These are phyloP conservation scores for Zaprionus bogoriensis DNA, from an alignment of 2,888 invertebrate species.

Conservation along the genomic window DNA sequence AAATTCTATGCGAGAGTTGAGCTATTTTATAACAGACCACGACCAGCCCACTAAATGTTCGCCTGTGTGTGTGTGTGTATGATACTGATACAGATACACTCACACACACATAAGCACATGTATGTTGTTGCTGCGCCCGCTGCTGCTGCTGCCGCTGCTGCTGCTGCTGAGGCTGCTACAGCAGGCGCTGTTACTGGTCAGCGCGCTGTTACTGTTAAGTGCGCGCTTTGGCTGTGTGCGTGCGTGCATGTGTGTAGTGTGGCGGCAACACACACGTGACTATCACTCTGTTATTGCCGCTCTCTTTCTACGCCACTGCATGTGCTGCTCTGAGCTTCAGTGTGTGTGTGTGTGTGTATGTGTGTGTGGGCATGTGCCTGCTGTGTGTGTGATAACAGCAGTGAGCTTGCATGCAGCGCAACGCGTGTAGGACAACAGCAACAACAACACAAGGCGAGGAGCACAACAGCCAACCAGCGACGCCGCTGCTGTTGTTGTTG, in stretches of 20 bases:
- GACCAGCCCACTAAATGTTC: slow-evolving; percentile 43
- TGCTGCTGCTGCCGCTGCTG: slow-evolving; percentile 12
- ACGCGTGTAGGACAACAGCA: slow-evolving; percentile 17
- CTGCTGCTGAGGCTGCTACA: slow-evolving; percentile 1
- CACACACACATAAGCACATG: not conserved
- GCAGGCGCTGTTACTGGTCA: slow-evolving; percentile 19
- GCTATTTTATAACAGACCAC: slow-evolving; percentile 68
- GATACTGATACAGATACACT: slow-evolving; percentile 1
- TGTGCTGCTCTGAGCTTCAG: not conserved
- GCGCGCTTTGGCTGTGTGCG: slow-evolving; percentile 4
- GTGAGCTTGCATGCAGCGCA: slow-evolving; percentile 28
- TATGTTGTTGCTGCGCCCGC: slow-evolving; percentile 11
- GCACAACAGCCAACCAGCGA: slow-evolving; percentile 31
- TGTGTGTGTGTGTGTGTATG: not conserved
- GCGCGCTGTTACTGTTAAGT: slow-evolving; percentile 35
- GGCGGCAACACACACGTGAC: slow-evolving; percentile 46
- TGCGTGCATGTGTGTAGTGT: not conserved
- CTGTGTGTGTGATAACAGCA: slow-evolving; percentile 37
- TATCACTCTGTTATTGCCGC: slow-evolving; percentile 31
- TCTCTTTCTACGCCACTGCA: slow-evolving; percentile 30
- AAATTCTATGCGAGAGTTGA: slow-evolving; percentile 57
- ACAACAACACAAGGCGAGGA: slow-evolving; percentile 19
- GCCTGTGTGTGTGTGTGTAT: slow-evolving; percentile 3
- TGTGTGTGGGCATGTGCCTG: slow-evolving; percentile 3
- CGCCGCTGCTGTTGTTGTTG: slow-evolving; percentile 22